A percentile compares a stretch with the other conserved stretches of the same genome.
Conservation (phyloP, 1,140 invertebrate genomes). For the Neodiprion lecontei region DNA sequence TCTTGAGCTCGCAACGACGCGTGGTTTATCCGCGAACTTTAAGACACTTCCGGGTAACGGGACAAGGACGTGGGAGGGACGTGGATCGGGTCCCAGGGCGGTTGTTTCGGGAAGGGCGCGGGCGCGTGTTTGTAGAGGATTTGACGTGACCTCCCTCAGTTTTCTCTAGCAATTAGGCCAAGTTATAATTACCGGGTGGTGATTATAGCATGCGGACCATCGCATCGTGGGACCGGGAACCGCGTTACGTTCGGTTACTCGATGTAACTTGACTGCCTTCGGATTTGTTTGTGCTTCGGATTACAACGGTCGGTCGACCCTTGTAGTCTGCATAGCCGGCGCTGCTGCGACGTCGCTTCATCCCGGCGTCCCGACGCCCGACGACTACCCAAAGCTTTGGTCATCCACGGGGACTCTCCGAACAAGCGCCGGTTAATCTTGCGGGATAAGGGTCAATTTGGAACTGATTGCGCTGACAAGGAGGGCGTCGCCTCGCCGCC, state of each 20-base stretch:
- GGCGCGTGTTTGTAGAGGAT: background rate
- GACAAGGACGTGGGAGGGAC: too few relatives aligned
- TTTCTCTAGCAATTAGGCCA: constrained; percentile 33
- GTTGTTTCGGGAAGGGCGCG: background rate
- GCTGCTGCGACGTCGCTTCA: constrained; percentile 1
- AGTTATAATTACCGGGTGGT: constrained; percentile 37
- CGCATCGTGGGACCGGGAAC: constrained; percentile 5
- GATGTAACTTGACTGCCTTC: constrained; percentile 15
- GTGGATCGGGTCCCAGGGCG: background rate
- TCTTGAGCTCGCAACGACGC: background rate
- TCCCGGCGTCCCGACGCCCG: background rate
- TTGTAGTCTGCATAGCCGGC: constrained; percentile 2
- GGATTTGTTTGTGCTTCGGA: constrained; percentile 46
- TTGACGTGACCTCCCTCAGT: constrained; percentile 11
- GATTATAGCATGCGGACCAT: constrained; percentile 26
- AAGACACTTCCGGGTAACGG: background rate
- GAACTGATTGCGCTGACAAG: constrained; percentile 17
- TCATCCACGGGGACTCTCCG: background rate
- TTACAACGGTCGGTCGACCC: constrained; percentile 31
- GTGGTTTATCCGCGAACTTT: background rate
- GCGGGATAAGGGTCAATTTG: constrained; percentile 21
- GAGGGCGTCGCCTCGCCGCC: background rate
- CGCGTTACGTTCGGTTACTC: background rate
- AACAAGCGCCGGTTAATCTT: constrained; percentile 21
- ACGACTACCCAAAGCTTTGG: background rate